phyloP scores from a whole-genome alignment of 64 coral and sea anemone genomes.

The Montipora cactus region DNA sequence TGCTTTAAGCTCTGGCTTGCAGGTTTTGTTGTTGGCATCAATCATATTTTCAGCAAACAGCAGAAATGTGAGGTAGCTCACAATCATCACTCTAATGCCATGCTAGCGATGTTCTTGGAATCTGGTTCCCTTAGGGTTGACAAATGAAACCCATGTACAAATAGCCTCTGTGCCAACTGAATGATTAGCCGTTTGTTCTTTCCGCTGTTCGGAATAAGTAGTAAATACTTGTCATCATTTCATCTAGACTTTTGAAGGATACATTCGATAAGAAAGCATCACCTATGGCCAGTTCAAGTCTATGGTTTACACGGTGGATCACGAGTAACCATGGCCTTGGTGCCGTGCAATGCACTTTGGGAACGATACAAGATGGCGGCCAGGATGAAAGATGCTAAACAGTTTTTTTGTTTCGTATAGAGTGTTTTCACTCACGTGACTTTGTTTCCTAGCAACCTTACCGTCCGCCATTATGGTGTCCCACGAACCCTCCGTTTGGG shows the following conservation, averaged over 20 bases:
- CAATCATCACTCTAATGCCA: conserved; percentile 50
- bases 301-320: conserved; percentile 35
- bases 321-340: too few relatives aligned
- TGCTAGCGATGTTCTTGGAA: conserved; percentile 62
- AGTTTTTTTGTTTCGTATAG: too few relatives aligned
- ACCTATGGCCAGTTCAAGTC: conserved; percentile 33
- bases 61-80: conserved; percentile 38
- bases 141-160: conserved; percentile 73
- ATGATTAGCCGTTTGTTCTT: conserved; percentile 58
- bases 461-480: too few relatives aligned
- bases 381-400: too few relatives aligned
- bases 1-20: conserved; percentile 39
- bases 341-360: too few relatives aligned
- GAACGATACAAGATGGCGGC: too few relatives aligned
- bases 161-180: conserved; percentile 50
- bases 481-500: too few relatives aligned
- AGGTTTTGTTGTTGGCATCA: conserved; percentile 55
- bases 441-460: too few relatives aligned
- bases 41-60: conserved; percentile 62
- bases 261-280: conserved; percentile 61
- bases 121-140: conserved; percentile 65
- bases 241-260: conserved; percentile 53
- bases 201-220: conserved; percentile 62
- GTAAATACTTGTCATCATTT: conserved; percentile 57
- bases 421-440: too few relatives aligned